Percentiles rank a stretch among this genome's conserved stretches.
Evolutionary conservation across 2,113 vertebrate species (phyloP).

Genomic region (Oxyruncus cristatus): DNA sequence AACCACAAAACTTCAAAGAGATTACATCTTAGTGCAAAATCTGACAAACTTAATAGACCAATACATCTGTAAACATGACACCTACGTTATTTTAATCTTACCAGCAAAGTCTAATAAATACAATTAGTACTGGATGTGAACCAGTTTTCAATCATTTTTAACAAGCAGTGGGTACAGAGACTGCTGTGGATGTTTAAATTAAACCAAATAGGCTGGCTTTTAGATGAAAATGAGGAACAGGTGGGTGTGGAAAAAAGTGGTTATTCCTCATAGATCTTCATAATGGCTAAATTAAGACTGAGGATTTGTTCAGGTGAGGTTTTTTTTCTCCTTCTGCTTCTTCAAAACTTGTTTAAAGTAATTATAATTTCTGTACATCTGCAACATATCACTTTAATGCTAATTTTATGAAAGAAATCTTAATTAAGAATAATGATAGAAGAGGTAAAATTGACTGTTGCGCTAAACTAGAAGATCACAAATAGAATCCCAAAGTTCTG

Average conservation of each 20-base stretch:
- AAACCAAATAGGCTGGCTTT: slow-evolving; percentile 9
- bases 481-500: slow-evolving; percentile 45
- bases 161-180: slow-evolving; percentile 5
- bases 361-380: slow-evolving; percentile 53
- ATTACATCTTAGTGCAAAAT: slow-evolving; percentile 61
- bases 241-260: slow-evolving; percentile 16
- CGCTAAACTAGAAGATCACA: neutral
- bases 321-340: slow-evolving; percentile 3
- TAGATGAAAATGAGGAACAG: neutral
- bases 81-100: slow-evolving; percentile 66
- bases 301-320: neutral
- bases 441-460: slow-evolving; percentile 39
- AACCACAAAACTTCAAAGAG: slow-evolving; percentile 63
- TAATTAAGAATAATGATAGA: slow-evolving; percentile 56
- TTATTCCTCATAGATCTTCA: slow-evolving; percentile 37
- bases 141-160: slow-evolving; percentile 33
- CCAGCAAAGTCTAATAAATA: slow-evolving; percentile 59
- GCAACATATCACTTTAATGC: slow-evolving; percentile 41
- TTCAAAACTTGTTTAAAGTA: slow-evolving; percentile 47
- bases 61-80: slow-evolving; percentile 66
- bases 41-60: slow-evolving; percentile 54
- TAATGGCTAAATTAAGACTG: slow-evolving; percentile 46
- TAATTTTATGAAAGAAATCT: slow-evolving; percentile 58
- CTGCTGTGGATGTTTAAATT: neutral
- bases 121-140: slow-evolving; percentile 42